Evolutionary conservation across 2,113 vertebrate genomes (phyloP).

Genomic region (Mesocricetus auratus): DNA sequence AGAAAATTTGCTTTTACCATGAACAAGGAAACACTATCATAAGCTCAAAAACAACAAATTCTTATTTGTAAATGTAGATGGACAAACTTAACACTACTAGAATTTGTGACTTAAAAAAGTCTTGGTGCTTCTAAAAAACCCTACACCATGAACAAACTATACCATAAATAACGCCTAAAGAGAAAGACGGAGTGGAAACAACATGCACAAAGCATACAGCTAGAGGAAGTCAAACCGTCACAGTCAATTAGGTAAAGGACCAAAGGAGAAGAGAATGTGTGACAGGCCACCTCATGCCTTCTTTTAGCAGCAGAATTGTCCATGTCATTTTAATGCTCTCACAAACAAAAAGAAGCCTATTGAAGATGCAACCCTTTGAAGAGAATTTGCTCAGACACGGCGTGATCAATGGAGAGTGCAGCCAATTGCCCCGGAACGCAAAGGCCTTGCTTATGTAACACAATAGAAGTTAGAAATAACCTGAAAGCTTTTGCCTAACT

Average conservation of each 20-base stretch:
- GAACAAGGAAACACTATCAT: neutral
- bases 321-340: neutral
- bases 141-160: neutral
- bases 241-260: neutral
- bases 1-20: neutral
- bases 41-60: neutral
- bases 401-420: neutral
- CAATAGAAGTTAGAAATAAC: neutral
- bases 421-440: neutral
- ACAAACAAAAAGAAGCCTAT: neutral
- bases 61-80: neutral
- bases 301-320: neutral
- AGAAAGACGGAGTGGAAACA: neutral
- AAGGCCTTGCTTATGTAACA: neutral
- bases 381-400: neutral
- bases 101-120: neutral
- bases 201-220: neutral
- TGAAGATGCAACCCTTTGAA: conserved; percentile 20
- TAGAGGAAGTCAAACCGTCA: neutral
- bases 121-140: neutral
- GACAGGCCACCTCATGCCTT: neutral
- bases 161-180: conserved; percentile 15
- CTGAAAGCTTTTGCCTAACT: neutral
- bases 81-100: neutral
- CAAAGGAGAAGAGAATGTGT: neutral